phyloP scores from a whole-genome alignment of 2,113 vertebrate genomes.

The Trachemys scripta region DNA sequence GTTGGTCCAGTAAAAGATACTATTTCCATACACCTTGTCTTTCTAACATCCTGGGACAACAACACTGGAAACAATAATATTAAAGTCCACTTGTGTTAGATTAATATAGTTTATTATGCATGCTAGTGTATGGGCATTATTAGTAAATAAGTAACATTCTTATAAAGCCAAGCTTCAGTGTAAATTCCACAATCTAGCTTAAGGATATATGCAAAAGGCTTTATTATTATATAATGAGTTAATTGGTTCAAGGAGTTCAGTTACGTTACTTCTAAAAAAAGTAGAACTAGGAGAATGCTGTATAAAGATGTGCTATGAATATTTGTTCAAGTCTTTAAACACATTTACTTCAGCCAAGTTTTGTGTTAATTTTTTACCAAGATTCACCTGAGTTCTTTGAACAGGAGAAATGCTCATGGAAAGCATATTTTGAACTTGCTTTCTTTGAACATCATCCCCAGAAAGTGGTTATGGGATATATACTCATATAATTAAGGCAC shows the following conservation, averaged over 20 bases:
- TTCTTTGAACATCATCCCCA: neutral
- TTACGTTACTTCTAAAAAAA: neutral
- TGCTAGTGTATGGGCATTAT: neutral
- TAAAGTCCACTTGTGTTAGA: constrained; percentile 29
- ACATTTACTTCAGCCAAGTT: neutral
- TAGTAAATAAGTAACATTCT: neutral
- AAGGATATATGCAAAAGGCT: neutral
- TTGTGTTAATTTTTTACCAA: neutral
- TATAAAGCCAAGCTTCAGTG: neutral
- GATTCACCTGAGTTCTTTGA: neutral
- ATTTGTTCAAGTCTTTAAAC: neutral
- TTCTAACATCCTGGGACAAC: neutral
- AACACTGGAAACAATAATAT: neutral
- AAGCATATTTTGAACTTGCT: neutral
- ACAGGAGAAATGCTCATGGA: neutral
- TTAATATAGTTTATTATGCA: constrained; percentile 6
- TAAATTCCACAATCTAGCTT: neutral
- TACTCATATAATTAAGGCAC: neutral
- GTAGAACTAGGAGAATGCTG: neutral
- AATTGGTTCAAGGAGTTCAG: neutral
- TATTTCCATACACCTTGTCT: neutral
- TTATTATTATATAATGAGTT: neutral
- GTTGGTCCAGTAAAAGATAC: neutral
- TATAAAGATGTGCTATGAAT: neutral
- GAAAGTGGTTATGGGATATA: neutral